Evolutionary conservation across 2,888 invertebrate genomes (phyloP), one percentile per base, ranked within the genome.

Genomic region (Sthenelais limicola): DNA sequence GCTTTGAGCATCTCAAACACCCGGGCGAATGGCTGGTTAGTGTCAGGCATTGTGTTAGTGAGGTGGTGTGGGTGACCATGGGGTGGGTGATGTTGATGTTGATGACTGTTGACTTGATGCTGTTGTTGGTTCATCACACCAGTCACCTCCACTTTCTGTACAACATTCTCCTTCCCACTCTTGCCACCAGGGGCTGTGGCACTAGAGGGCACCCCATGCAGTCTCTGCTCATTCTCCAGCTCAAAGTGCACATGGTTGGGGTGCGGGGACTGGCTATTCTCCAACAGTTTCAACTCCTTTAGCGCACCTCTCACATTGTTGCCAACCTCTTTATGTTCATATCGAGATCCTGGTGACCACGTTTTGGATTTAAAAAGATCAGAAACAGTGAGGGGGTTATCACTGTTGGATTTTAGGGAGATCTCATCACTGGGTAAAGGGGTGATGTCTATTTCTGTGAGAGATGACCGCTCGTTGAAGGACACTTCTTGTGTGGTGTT

Each of bases 391-490:
- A 73, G 35, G 3, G 73, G 73, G 24, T 32, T 35, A 49, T 71
- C 71, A 43, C 18, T 43, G 18, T 43, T 43, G 0, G 54, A 47
- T 43, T 54, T 43, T 28, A 47, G 9, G 0, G 71, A 66, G 1
- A 18, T 30, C 32, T 71, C 71, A 7, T 73, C 73, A 38, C 73
- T 73, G 18, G 69, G 69, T 43, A 73, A 43, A 7, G 70, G 73
- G n/a, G 73, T 38, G 9, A 73, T 51, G 32, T 73, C 73, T n/a
- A 68, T 52, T 24, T 73, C 73, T 18, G 73, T 73, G 7, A 68
- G 33, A 24, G 68, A 52, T 4, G 32, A 9, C 33, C 21, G 35
- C n/a, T 51, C 52, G 21, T 33, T n/a, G 33, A 33, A 24, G 21
- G 58, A 62, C 49, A 24, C 26, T 5, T 43, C 52, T 21, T 68